Conservation (phyloP, 2,888 invertebrate species). For the Iselma pallidipennis region DNA sequence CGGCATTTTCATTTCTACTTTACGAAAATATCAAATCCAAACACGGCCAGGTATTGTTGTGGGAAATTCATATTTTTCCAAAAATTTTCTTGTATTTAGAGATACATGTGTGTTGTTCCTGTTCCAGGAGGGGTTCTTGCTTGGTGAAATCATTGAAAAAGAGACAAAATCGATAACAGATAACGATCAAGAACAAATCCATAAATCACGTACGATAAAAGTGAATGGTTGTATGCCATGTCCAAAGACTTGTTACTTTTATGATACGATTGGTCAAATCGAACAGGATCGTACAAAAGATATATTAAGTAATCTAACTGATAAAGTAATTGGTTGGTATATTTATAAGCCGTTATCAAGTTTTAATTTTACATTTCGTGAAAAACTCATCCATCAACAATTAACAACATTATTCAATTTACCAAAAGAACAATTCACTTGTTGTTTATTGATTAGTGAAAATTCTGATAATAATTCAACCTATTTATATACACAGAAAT, state of each 20-base stretch:
- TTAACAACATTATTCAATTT: constrained; percentile 63
- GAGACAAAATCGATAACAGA: constrained; percentile 72
- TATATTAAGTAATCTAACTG: constrained; percentile 59
- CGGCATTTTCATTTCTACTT: constrained; percentile 68
- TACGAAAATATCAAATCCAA: constrained; percentile 68
- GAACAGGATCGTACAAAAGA: constrained; percentile 60
- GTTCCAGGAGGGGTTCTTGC: constrained; percentile 65
- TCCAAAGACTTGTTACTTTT: constrained; percentile 62
- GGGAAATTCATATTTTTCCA: constrained; percentile 8
- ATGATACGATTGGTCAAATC: constrained; percentile 63
- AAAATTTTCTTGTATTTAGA: too few species aligned
- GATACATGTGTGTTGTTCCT: too few species aligned
- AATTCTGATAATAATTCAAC: constrained; percentile 61
- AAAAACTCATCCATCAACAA: constrained; percentile 66
- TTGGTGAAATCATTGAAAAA: constrained; percentile 66
- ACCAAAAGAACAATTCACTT: constrained; percentile 64
- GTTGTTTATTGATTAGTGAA: constrained; percentile 64
- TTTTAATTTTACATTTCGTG: constrained; percentile 64
- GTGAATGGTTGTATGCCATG: constrained; percentile 65
- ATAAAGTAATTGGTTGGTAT: constrained; percentile 71
- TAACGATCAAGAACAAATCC: constrained; percentile 65
- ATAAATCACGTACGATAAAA: constrained; percentile 64
- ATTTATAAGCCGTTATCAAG: constrained; percentile 62
- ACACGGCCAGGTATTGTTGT: constrained; percentile 62
- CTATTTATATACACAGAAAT: constrained; percentile 66